Base-by-base conservation (phyloP, 2,797 vertebrate genomes). In the Pterois miles region DNA sequence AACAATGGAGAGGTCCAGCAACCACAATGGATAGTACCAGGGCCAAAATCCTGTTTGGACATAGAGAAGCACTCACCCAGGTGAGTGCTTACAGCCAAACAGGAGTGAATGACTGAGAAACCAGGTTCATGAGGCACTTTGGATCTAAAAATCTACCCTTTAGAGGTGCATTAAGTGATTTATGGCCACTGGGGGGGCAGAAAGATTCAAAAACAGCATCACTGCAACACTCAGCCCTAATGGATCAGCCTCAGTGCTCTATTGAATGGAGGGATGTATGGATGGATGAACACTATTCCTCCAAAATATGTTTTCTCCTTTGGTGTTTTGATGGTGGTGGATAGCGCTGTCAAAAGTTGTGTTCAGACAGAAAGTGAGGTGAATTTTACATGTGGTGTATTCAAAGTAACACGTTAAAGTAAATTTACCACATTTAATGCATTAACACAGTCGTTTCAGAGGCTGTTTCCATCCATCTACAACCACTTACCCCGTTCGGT, bases 1-100 rank as follows among this genome's bases (percentile, higher is more conserved):
- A 63, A 73, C 40, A 62, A 52, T 46, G 12, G 16, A 33, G 60
- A 31, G n/a, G 57, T 65, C 38, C 57, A 33, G 27, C 52, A 72
- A 20, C 25, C 31, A 43, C 11, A 65, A 22, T 54, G 27, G 31
- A n/a, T 29, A 65, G 1, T 12, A 1, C 6, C 4, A 16, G 48
- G 46, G 25, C 12, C 33, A 53, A n/a, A 16, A n/a, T 58, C 36
- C 3, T 65, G 57, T 68, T 46, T 58, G 50, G 29, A 57, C 25
- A 62, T 33, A 25, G 4, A 53, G 29, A 64, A 25, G 5, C 14
- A 16, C n/a, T 74, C n/a, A 46, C 13, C n/a, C 38, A 33, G 31
- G 23, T 31, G 38, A 63, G 20, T 57, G 27, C 22, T 57, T 38
- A 6, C 20, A 63, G 56, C 58, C 22, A 50, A 48, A 63, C 40